Evolutionary conservation across 2,797 vertebrate genomes (phyloP).

Genomic region (Miichthys miiuy): DNA sequence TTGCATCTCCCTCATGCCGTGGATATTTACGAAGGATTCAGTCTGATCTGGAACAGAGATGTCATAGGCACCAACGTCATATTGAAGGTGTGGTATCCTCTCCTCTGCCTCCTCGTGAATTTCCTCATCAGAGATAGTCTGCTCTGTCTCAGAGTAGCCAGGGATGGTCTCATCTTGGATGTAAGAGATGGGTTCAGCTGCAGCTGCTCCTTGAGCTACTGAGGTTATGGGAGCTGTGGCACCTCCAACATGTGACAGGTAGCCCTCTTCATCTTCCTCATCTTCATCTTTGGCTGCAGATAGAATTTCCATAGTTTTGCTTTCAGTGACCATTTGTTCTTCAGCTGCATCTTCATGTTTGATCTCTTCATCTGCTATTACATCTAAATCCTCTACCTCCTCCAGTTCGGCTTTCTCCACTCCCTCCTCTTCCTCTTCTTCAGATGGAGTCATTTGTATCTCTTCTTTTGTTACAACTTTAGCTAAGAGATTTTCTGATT

Average conservation of each 20-base stretch:
- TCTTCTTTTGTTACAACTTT: conserved; percentile 64
- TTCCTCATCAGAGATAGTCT: conserved; percentile 99
- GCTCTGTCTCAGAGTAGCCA: conserved; percentile 97
- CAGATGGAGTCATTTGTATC: conserved; percentile 71
- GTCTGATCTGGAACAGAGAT: conserved; percentile 92
- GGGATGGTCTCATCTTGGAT: conserved; percentile 98
- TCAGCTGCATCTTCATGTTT: conserved; percentile 73
- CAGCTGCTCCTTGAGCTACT: conserved; percentile 80
- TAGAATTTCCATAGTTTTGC: conserved; percentile 54
- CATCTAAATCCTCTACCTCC: conserved; percentile 90
- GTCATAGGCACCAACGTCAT: conserved; percentile 90
- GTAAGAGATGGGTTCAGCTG: conserved; percentile 90
- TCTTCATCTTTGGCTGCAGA: conserved; percentile 67
- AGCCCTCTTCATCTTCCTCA: conserved; percentile 79
- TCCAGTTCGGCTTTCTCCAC: conserved; percentile 93
- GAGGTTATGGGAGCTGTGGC: conserved; percentile 79
- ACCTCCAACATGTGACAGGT: conserved; percentile 79
- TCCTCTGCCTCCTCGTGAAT: conserved; percentile 97
- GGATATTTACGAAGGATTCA: conserved; percentile 88
- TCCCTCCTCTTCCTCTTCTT: conserved; percentile 84
- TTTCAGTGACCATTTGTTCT: conserved; percentile 59
- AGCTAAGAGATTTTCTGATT: conserved; percentile 68
- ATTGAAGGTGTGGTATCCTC: conserved; percentile 91
- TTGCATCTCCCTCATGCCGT: conserved; percentile 88
- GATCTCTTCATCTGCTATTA: conserved; percentile 86